Evolutionary conservation across 2,797 vertebrate genomes (phyloP).

Genomic region (Catostomus latipinnis): DNA sequence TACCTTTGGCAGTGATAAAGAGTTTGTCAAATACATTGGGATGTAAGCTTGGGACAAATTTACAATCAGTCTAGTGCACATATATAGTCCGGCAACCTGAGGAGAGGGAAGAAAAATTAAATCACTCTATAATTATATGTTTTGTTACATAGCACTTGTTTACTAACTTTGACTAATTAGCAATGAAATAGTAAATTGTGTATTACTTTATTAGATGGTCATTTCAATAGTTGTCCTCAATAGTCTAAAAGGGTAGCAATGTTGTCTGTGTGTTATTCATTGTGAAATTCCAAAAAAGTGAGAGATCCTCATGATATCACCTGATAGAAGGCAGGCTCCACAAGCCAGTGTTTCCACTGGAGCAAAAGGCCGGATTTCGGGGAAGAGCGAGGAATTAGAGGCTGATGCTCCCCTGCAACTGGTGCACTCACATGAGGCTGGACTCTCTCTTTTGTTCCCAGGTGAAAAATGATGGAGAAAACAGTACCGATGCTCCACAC

Average conservation of each 20-base stretch:
- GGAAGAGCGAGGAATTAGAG: conserved; percentile 53
- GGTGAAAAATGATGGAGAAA: conserved; percentile 86
- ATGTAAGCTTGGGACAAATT: conserved; percentile 92
- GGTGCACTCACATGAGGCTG: not conserved
- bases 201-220: not conserved
- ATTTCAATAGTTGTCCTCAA: not conserved
- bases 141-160: not conserved
- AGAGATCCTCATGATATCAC: conserved; percentile 56
- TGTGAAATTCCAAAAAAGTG: not conserved
- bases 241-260: no score
- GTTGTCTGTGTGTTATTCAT: not conserved
- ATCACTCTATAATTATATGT: not conserved
- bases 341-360: conserved; percentile 70
- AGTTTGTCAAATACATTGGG: conserved; percentile 88
- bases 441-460: conserved; percentile 80
- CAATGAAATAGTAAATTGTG: not conserved
- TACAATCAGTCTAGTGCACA: conserved; percentile 87
- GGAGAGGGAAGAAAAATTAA: conserved; percentile 35
- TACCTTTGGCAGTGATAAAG: conserved; percentile 88
- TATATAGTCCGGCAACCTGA: conserved; percentile 88
- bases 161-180: no score
- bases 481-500: conserved; percentile 77
- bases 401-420: conserved; percentile 52
- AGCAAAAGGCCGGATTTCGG: conserved; percentile 56
- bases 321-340: conserved; percentile 88